Evolutionary conservation across 2,888 invertebrate genomes (phyloP).

Genomic region (Lithophane leautieri): DNA sequence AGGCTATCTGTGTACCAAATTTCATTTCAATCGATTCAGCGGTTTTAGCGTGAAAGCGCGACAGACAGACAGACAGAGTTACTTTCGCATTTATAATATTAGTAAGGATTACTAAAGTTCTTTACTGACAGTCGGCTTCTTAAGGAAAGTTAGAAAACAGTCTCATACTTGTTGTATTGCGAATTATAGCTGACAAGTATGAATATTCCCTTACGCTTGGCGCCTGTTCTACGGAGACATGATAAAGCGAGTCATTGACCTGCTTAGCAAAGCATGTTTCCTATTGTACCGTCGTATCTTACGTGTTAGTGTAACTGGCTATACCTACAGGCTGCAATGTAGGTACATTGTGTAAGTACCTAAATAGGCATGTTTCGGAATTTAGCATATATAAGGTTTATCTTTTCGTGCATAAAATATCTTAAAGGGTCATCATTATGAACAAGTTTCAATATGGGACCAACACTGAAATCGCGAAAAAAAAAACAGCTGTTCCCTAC

Average conservation of each 20-base stretch:
- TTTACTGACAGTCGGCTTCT: conserved; percentile 1
- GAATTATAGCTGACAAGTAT: conserved; percentile 24
- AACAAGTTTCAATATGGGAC: no score
- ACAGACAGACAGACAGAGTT: no score
- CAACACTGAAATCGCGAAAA: no score
- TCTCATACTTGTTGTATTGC: background rate
- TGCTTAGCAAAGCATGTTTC: conserved; percentile 63
- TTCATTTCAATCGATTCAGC: no score
- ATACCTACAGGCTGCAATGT: conserved; percentile 19
- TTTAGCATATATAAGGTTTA: conserved; percentile 13
- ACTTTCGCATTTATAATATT: no score
- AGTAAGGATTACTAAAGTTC: background rate
- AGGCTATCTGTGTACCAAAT: no score
- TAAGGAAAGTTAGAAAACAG: conserved; percentile 16
- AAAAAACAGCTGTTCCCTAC: no score
- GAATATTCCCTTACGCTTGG: conserved; percentile 26
- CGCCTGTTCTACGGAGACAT: conserved; percentile 45
- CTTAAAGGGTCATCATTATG: no score
- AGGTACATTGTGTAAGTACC: conserved; percentile 53
- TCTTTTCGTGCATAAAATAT: no score
- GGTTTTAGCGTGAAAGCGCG: no score
- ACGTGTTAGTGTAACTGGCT: conserved; percentile 34
- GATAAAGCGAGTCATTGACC: conserved; percentile 67
- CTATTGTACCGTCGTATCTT: conserved; percentile 59
- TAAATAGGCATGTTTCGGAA: conserved; percentile 32